phyloP scores from a whole-genome alignment of 2,113 vertebrate species.

The Pteropus alecto region DNA sequence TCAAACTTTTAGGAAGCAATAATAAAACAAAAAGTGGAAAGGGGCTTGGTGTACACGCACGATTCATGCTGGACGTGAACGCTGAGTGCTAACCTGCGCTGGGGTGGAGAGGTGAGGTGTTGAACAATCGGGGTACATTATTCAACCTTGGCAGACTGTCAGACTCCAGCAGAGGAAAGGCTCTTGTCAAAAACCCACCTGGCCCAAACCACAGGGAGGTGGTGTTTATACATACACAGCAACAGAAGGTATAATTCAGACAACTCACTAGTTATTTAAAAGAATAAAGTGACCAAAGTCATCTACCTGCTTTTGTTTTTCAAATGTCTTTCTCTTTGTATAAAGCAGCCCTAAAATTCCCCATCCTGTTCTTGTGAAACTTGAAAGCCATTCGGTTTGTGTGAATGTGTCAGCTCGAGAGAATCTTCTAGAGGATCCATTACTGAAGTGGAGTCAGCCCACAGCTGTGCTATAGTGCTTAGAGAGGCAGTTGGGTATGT shows the following conservation, averaged over 20 bases:
- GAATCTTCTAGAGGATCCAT: background rate
- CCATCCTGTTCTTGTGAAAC: background rate
- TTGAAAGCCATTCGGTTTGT: background rate
- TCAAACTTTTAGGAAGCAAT: background rate
- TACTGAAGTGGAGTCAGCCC: background rate
- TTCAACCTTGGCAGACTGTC: constrained; percentile 76
- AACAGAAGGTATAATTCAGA: too few species aligned
- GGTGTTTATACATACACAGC: background rate
- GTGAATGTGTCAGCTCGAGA: background rate
- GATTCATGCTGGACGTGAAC: background rate
- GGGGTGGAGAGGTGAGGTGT: constrained; percentile 76
- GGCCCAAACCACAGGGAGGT: background rate
- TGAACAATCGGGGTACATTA: constrained; percentile 67
- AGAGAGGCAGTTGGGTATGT: background rate
- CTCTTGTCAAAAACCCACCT: background rate
- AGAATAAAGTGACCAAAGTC: background rate
- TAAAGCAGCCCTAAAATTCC: background rate
- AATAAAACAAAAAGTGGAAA: background rate
- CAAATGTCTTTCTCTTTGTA: background rate
- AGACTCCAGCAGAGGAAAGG: constrained; percentile 48
- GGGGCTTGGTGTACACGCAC: rapidly evolving
- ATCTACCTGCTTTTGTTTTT: background rate
- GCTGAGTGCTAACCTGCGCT: constrained; percentile 10
- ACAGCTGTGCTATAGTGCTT: rapidly evolving
- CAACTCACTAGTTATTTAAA: background rate